Evolutionary conservation across 2,113 vertebrate genomes (phyloP).

Genomic region (Erinaceus europaeus): DNA sequence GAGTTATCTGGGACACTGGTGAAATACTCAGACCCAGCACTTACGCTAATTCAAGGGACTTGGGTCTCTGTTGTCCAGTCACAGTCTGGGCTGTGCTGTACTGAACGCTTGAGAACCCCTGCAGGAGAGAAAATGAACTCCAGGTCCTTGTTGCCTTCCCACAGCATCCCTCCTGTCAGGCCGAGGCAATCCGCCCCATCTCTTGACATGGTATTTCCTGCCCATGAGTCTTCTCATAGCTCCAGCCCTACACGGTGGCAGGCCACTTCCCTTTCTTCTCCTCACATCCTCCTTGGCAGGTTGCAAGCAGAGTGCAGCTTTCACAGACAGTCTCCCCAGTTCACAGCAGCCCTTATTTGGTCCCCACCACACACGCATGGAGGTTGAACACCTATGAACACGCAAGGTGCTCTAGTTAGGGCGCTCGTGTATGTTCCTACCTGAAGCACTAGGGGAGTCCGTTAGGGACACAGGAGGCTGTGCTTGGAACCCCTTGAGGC

Average conservation of each 20-base stretch:
- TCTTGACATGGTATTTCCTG: background rate
- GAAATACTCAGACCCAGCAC: background rate
- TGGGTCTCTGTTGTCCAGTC: background rate
- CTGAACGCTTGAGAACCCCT: background rate
- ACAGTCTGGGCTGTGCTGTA: background rate
- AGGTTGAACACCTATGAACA: background rate
- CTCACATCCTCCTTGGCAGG: background rate
- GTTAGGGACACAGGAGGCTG: background rate
- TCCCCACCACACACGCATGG: rapidly evolving
- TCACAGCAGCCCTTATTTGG: background rate
- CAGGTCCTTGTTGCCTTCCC: background rate
- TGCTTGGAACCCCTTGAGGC: background rate
- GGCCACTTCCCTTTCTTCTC: background rate
- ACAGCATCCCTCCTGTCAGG: background rate
- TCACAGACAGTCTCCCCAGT: background rate
- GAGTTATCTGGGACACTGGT: background rate
- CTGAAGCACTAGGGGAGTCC: background rate
- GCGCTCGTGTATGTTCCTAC: background rate
- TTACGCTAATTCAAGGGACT: background rate
- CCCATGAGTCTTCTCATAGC: background rate
- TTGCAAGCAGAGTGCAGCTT: background rate
- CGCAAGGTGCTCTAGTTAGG: background rate
- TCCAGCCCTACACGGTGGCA: background rate
- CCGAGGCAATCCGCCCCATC: background rate
- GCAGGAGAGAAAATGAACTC: background rate